Percentiles rank a stretch among this genome's conserved stretches.
phyloP scores from a whole-genome alignment of 2,113 vertebrate genomes.

The Tonatia bakeri region DNA sequence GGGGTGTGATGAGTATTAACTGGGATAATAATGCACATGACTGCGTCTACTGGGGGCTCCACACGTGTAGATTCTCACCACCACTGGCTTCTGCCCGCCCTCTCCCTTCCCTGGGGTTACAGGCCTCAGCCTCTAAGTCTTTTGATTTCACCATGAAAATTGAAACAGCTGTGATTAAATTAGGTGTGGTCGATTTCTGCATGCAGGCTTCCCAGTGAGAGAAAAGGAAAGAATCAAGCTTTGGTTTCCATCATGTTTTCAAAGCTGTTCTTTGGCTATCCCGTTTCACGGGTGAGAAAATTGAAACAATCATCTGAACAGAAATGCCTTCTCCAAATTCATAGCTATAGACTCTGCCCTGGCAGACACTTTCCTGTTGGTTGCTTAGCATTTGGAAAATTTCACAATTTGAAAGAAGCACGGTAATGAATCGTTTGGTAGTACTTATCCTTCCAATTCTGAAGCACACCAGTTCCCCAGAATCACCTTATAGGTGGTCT shows the following conservation, averaged over 20 bases:
- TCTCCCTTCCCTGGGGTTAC: background rate
- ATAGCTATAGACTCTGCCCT: background rate
- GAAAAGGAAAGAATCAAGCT: background rate
- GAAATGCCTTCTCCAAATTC: conserved; percentile 15
- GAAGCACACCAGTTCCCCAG: background rate
- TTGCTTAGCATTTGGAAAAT: conserved; percentile 37
- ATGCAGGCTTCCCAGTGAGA: background rate
- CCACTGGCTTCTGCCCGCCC: background rate
- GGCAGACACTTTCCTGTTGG: background rate
- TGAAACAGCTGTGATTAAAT: conserved; percentile 34
- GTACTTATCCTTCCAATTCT: conserved; percentile 4
- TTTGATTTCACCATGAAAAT: conserved; percentile 55
- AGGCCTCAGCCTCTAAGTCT: background rate
- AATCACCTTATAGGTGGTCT: background rate
- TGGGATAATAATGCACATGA: background rate
- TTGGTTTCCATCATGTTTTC: background rate
- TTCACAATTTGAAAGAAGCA: background rate
- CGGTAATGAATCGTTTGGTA: background rate
- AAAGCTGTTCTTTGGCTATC: background rate
- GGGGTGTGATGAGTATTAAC: background rate
- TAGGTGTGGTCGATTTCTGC: conserved; percentile 29
- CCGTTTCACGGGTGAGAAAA: conserved; percentile 45
- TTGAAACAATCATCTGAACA: conserved; percentile 16
- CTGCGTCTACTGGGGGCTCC: background rate
- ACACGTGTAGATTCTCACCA: background rate